These are phyloP conservation scores for Lepisosteus oculatus DNA, from an alignment of 2,113 vertebrate genomes.

Conservation along the genomic window DNA sequence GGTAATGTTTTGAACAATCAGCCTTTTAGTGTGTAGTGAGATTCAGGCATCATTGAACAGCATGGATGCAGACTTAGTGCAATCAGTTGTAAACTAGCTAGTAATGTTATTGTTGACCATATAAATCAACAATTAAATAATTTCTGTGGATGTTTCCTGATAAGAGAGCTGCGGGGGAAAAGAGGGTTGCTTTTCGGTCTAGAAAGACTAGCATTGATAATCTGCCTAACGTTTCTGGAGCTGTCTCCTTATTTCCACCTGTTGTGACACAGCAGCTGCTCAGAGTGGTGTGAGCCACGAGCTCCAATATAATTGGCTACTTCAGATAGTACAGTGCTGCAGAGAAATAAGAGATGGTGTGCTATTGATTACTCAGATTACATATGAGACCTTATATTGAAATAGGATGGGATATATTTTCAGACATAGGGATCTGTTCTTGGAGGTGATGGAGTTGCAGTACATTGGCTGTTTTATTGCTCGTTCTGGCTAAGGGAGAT, in stretches of 20 bases:
- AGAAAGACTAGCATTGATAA: slow-evolving; percentile 24
- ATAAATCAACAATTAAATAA: not conserved
- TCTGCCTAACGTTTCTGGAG: not conserved
- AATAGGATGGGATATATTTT: not conserved
- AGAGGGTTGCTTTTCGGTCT: slow-evolving; percentile 24
- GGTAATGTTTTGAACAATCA: not conserved
- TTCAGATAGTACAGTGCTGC: slow-evolving; percentile 25
- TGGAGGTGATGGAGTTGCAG: no score
- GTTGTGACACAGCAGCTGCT: slow-evolving; percentile 8
- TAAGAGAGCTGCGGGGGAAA: not conserved
- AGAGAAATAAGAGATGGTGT: slow-evolving; percentile 16
- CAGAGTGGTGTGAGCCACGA: slow-evolving; percentile 54
- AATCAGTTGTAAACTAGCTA: not conserved
- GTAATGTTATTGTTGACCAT: not conserved
- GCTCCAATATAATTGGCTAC: slow-evolving; percentile 50
- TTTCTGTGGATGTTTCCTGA: not conserved
- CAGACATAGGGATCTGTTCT: no score
- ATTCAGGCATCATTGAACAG: not conserved
- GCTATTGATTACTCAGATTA: not conserved
- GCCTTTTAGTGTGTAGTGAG: not conserved
- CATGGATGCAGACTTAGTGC: not conserved
- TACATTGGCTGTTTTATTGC: no score
- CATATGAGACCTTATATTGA: not conserved
- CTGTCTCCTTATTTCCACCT: not conserved
- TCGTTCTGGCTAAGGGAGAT: no score